Evolutionary conservation across 2,888 invertebrate species (phyloP).

Genomic region (Pyrgus malvae): DNA sequence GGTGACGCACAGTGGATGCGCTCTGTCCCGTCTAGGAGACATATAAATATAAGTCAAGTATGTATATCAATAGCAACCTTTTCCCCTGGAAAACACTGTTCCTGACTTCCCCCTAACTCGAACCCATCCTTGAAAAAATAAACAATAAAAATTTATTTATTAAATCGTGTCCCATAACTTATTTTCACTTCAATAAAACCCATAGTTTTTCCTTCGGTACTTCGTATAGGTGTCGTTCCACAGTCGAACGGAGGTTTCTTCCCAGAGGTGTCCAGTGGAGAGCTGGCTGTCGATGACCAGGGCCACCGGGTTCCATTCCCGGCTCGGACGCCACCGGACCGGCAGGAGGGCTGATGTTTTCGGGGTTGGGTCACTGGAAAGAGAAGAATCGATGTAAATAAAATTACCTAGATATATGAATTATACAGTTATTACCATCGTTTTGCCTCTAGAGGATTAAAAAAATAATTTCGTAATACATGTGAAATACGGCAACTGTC

Average conservation of each 20-base stretch:
- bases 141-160: neutral
- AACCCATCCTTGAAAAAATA: neutral
- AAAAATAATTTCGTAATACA: no score
- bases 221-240: conserved; percentile 70
- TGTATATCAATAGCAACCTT: no score
- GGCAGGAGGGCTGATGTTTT: conserved; percentile 49
- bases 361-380: conserved; percentile 70
- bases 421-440: neutral
- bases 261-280: conserved; percentile 61
- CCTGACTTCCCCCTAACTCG: no score
- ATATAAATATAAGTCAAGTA: no score
- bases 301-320: conserved; percentile 56
- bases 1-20: no score
- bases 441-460: no score
- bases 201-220: conserved; percentile 51
- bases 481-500: no score
- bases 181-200: conserved; percentile 31
- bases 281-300: conserved; percentile 58
- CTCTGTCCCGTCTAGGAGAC: no score
- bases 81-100: no score
- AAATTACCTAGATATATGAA: no score
- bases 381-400: neutral
- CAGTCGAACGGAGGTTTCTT: conserved; percentile 49
- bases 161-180: neutral
- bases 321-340: conserved; percentile 63